These are phyloP conservation scores for Clarias fuscus DNA, from an alignment of 2,797 vertebrate genomes.

Conservation along the genomic window DNA sequence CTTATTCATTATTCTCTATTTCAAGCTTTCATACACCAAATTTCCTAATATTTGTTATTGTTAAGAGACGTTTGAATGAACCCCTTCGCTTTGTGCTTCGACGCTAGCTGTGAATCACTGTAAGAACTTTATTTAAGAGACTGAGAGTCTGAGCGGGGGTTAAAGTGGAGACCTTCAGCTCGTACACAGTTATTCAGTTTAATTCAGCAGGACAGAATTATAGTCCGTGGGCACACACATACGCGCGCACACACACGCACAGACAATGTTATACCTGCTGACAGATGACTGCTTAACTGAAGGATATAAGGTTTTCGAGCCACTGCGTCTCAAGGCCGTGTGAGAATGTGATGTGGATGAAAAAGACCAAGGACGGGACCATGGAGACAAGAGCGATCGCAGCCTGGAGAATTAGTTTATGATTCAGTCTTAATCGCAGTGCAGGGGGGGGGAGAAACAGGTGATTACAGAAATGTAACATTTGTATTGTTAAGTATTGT, in stretches of 20 bases:
- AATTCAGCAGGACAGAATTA: slow-evolving; percentile 3
- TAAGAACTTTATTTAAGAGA: background rate
- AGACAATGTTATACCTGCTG: background rate
- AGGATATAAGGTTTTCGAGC: background rate
- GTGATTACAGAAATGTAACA: no score
- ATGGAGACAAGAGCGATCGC: background rate
- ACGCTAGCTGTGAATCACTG: background rate
- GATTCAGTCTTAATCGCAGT: background rate
- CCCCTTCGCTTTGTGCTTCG: background rate
- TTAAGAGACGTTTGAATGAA: background rate
- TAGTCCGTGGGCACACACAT: background rate
- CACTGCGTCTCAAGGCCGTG: background rate
- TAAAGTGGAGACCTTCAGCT: slow-evolving; percentile 13
- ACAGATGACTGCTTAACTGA: no score
- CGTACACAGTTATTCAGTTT: background rate
- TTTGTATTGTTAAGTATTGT: background rate
- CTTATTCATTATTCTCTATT: no score
- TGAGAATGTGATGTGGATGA: background rate
- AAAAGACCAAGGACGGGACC: background rate
- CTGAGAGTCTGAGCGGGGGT: background rate
- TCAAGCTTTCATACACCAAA: no score
- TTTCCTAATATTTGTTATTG: background rate
- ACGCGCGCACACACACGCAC: background rate
- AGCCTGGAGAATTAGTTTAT: background rate
- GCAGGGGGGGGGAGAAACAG: background rate